Conservation (phyloP, 2,888 invertebrate species). For the Drosophila suboccidentalis region DNA sequence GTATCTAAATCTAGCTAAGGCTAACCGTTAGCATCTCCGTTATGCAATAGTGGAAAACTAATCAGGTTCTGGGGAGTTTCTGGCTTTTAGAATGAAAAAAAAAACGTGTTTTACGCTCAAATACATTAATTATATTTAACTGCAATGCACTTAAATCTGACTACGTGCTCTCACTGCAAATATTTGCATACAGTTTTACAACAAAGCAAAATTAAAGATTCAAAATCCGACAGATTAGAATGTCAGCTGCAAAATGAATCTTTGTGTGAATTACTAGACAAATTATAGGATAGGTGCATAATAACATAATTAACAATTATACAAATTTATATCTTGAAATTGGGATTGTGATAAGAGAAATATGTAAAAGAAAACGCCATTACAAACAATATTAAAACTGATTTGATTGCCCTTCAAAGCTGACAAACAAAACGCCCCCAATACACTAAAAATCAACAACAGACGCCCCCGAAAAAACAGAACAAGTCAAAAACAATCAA, state of each 20-base stretch:
- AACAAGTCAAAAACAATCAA: slow-evolving; percentile 40
- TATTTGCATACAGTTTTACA: slow-evolving; percentile 19
- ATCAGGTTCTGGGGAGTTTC: background rate
- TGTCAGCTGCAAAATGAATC: background rate
- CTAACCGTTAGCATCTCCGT: slow-evolving; percentile 18
- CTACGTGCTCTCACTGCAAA: slow-evolving; percentile 45
- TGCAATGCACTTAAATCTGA: slow-evolving; percentile 39
- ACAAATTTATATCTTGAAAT: background rate
- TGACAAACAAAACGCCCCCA: slow-evolving; percentile 27
- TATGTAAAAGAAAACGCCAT: background rate
- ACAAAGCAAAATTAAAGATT: slow-evolving; percentile 2
- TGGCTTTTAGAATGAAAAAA: background rate
- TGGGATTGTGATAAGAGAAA: background rate
- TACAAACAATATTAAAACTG: slow-evolving; percentile 7
- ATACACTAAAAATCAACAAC: background rate
- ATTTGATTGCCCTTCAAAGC: slow-evolving; percentile 3
- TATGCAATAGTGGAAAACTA: slow-evolving; percentile 22
- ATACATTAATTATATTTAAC: slow-evolving; percentile 36
- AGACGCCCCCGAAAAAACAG: slow-evolving; percentile 48
- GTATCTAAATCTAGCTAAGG: background rate
- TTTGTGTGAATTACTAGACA: background rate
- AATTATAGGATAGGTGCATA: background rate
- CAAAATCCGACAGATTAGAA: slow-evolving; percentile 6
- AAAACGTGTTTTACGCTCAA: slow-evolving; percentile 65
- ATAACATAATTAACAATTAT: background rate